Conservation (phyloP, 2,113 vertebrate species). For the Phainopepla nitens region DNA sequence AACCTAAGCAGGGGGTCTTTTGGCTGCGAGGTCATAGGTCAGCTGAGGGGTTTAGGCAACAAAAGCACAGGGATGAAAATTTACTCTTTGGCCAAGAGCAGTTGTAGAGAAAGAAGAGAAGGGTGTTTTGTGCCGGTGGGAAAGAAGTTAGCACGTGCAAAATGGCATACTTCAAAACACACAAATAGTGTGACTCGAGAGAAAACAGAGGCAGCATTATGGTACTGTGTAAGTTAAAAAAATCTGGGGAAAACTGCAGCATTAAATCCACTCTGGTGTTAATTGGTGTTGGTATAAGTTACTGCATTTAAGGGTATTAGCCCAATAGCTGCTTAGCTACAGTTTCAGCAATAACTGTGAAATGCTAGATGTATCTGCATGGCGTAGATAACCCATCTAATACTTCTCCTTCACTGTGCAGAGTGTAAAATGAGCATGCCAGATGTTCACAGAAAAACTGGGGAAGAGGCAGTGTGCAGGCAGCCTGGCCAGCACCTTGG, state of each 20-base stretch:
- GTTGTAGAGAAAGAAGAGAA: neutral
- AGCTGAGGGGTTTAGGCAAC: neutral
- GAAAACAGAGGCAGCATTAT: neutral
- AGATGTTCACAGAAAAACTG: neutral
- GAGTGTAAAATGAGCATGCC: neutral
- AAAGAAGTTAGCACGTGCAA: neutral
- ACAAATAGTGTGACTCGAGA: fast-evolving
- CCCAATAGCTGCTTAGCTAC: neutral
- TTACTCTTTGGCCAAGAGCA: neutral
- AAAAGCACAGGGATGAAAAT: neutral
- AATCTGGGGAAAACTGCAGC: neutral
- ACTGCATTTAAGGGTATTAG: neutral
- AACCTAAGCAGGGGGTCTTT: neutral
- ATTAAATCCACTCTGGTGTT: neutral
- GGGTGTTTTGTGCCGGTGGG: neutral
- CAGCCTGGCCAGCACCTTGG: neutral
- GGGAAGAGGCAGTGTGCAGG: neutral
- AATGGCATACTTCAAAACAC: neutral
- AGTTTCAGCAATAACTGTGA: neutral
- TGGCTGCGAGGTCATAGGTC: neutral
- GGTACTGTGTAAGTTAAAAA: neutral
- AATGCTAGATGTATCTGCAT: neutral
- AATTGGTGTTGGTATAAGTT: neutral
- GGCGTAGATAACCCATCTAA: fast-evolving
- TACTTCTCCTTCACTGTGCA: neutral